Evolutionary conservation across 2,888 invertebrate species (phyloP), one percentile per base, ranked within the genome.

Genomic region (Limnephilus marmoratus): DNA sequence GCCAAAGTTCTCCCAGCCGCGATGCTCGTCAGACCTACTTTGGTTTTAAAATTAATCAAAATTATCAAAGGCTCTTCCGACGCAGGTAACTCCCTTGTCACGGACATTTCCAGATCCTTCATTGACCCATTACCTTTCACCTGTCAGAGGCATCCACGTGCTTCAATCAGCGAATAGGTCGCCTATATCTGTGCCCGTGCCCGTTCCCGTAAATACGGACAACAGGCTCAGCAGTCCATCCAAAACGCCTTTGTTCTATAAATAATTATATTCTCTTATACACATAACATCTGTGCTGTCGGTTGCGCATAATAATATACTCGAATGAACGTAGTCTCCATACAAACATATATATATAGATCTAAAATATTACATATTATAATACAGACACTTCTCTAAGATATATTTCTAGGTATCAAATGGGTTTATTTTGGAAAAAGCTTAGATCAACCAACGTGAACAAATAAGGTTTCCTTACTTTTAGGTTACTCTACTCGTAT

Each of bases 41-140:
- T 3, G 68, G 68, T 68, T 68, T 68, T 24, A 68, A 68, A 68
- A 68, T 68, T 68, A 68, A 68, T 68, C 68, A 68, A 9, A 68
- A 9, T 68, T 68, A 24, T 68, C 68, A 68, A 68, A 68, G 68
- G 68, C 68, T 24, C 24, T 68, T 68, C 68, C 68, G 24, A 7
- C 68, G 68, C 68, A 68, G n/a, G 68, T n/a, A 68, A 68, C 24
- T 24, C 68, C n/a, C 68, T 68, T 68, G 68, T 68, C n/a, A 24
- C 68, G 68, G 68, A 68, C 68, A 68, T 68, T 68, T 68, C 24
- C 68, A 68, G 68, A 68, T 68, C 68, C 68, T n/a, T 68, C 68
- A 68, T n/a, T 68, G 68, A 68, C 68, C 68, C 68, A 68, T 68
- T 68, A 68, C 68, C 68, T 68, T 68, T 68, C 68, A 68, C 68